phyloP scores from a whole-genome alignment of 2,888 invertebrate species.

The Willowsia nigromaculata region DNA sequence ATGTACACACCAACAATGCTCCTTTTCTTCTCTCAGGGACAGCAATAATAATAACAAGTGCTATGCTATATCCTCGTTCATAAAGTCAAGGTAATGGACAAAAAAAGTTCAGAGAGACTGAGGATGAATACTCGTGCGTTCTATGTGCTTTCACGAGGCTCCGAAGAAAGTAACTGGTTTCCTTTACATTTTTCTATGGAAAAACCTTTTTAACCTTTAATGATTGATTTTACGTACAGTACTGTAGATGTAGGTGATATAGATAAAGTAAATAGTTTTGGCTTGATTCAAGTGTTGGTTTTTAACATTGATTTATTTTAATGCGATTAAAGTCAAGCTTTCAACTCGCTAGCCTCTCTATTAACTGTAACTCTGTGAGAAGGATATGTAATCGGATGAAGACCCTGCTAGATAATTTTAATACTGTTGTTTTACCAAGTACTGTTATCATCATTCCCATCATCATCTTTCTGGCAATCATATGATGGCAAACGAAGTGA shows the following conservation, averaged over 20 bases:
- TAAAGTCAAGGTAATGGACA: neutral
- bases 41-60: neutral
- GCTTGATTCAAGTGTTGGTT: neutral
- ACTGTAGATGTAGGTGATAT: neutral
- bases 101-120: neutral
- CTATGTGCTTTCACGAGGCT: too few relatives aligned
- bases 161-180: too few relatives aligned
- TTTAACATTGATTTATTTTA: constrained; percentile 6
- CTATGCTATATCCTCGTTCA: neutral
- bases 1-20: neutral
- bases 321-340: neutral
- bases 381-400: neutral
- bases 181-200: too few relatives aligned
- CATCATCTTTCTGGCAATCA: constrained; percentile 22
- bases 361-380: neutral
- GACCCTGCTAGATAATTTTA: neutral
- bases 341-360: neutral
- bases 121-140: too few relatives aligned
- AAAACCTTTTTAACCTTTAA: too few relatives aligned
- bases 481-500: neutral
- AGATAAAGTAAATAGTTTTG: neutral
- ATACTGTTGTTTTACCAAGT: neutral
- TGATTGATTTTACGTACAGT: too few relatives aligned
- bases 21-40: neutral
- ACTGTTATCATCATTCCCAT: neutral